Evolutionary conservation across 2,113 vertebrate species (phyloP).

Genomic region (Puffinus mauretanicus): DNA sequence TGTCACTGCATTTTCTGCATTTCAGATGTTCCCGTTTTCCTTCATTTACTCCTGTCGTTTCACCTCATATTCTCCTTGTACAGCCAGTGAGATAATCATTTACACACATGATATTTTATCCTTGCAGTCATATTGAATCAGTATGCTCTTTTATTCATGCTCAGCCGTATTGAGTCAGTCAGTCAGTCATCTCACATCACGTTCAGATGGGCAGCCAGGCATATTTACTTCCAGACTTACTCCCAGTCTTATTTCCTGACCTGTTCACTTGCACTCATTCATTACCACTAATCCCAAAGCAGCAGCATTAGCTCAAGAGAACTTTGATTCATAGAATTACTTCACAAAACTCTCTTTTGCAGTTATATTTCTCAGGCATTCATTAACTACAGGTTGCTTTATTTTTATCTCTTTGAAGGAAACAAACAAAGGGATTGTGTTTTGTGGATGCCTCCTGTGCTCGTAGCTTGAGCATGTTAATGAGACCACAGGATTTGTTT

Average conservation of each 20-base stretch:
- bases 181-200: neutral
- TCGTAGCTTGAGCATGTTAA: neutral
- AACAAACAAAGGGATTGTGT: neutral
- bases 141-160: neutral
- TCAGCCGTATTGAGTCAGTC: conserved; percentile 11
- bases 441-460: neutral
- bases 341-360: neutral
- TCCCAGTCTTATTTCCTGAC: neutral
- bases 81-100: neutral
- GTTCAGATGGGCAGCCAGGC: neutral
- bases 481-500: neutral
- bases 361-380: neutral
- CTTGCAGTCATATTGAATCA: neutral
- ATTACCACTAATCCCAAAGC: neutral
- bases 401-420: neutral
- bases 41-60: neutral
- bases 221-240: neutral
- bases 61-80: neutral
- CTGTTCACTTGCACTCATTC: neutral
- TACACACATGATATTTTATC: neutral
- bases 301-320: neutral
- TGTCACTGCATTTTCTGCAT: neutral
- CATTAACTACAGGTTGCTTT: neutral
- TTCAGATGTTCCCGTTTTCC: neutral
- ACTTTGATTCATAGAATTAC: neutral